Evolutionary conservation across 2,888 invertebrate genomes (phyloP).

Genomic region (Synergus itoensis): DNA sequence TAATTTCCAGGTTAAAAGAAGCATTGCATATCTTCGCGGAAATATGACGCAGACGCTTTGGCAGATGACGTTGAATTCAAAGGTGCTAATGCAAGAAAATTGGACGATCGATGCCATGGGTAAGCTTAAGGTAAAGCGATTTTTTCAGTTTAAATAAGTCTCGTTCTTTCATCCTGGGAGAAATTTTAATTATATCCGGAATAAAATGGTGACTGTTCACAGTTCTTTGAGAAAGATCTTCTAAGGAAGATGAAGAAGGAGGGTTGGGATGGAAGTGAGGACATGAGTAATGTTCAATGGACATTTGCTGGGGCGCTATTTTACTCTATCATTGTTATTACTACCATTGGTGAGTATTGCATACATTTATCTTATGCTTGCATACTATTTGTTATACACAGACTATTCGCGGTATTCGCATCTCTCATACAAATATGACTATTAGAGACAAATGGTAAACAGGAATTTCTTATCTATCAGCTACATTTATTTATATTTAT

Average conservation of each 20-base stretch:
- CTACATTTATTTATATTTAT: too few species aligned
- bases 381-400: not conserved
- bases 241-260: slow-evolving; percentile 91
- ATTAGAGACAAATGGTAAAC: not conserved
- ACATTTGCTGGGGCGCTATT: slow-evolving; percentile 93
- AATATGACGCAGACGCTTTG: slow-evolving; percentile 90
- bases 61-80: slow-evolving; percentile 83
- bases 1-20: slow-evolving; percentile 84
- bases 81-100: slow-evolving; percentile 85
- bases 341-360: slow-evolving; percentile 90
- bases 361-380: slow-evolving; percentile 16
- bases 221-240: slow-evolving; percentile 84
- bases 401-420: not conserved
- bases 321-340: slow-evolving; percentile 97
- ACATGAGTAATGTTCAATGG: slow-evolving; percentile 84
- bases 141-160: slow-evolving; percentile 50
- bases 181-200: slow-evolving; percentile 42
- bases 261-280: slow-evolving; percentile 93
- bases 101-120: slow-evolving; percentile 88
- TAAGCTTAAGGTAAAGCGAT: slow-evolving; percentile 77
- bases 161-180: slow-evolving; percentile 44
- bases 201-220: slow-evolving; percentile 8
- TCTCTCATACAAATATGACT: not conserved
- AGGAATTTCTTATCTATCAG: slow-evolving; percentile 3
- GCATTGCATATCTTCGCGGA: slow-evolving; percentile 85